Base-by-base conservation (phyloP, 1,140 invertebrate species). In the Drosophila pandora region DNA sequence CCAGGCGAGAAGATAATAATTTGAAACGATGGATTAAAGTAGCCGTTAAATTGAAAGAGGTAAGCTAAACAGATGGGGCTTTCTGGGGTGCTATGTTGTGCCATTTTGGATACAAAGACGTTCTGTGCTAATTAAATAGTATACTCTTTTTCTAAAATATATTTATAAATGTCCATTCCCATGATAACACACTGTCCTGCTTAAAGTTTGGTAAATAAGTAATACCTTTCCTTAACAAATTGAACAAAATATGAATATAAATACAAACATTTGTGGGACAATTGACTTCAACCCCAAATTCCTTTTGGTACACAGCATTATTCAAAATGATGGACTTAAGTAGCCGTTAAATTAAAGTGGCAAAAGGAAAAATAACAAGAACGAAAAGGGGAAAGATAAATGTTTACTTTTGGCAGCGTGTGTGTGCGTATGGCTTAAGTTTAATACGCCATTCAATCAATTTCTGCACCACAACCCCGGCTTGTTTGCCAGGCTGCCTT, bases 401-500 rank as follows among this genome's bases (percentile, higher is more conserved):
- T 70, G 64, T 70, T 69, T 70, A 53, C 52, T 69, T 70, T 47
- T 69, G 65, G 9, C 52, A 41, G 32, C 59, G 68, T 58, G 53
- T 58, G 53, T 57, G 45, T 64, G 64, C 13, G 45, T 56, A 45
- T 78, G 79, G 80, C 71, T 84, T 84, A 85, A 74, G 79, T 74
- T 87, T 81, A 87, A 87, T 87, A 59, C 82, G 82, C 45, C 82
- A 73, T 77, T 87, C 82, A 87, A 87, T 87, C 78, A 87, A 75
- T 87, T 88, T 68, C 56, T 59, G 55, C 56, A 43, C 28, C 32
- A 17, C 61, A 48, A 21, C 34, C 41, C 39, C 55, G 23, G n/a
- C 28, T 41, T 54, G 25, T 48, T 17, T 17, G 13, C 41, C 41
- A 13, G 13, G 48, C 21, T 47, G 39, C 49, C 61, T 55, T 48